Percentiles rank a stretch among this genome's conserved stretches.
Evolutionary conservation across 2,113 vertebrate species (phyloP).

Genomic region (Struthio camelus): DNA sequence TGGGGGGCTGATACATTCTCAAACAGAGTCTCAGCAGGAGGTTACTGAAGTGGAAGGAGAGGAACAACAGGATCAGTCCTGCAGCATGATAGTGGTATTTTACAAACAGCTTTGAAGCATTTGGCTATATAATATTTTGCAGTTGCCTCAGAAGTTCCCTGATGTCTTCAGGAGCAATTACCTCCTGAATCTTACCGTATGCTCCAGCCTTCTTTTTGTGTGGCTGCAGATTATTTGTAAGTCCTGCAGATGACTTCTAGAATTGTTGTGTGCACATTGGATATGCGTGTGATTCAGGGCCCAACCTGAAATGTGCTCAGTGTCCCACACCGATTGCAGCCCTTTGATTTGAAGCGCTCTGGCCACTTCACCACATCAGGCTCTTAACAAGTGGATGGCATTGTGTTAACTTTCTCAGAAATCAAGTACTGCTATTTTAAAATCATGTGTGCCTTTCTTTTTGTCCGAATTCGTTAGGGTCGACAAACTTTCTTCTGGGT

Average conservation of each 20-base stretch:
- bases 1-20: rapidly evolving
- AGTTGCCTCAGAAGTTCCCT: constrained; percentile 10
- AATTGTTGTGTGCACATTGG: not conserved
- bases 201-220: constrained; percentile 9
- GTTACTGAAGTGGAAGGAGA: not conserved
- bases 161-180: not conserved
- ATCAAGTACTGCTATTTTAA: constrained; percentile 7
- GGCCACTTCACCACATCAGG: not conserved
- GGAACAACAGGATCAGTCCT: not conserved
- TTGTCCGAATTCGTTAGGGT: constrained; percentile 13
- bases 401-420: constrained; percentile 12
- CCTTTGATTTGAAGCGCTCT: not conserved
- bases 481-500: constrained; percentile 19
- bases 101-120: not conserved
- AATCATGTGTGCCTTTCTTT: not conserved
- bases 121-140: not conserved
- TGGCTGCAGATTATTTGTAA: constrained; percentile 21
- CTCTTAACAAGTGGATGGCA: not conserved
- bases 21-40: not conserved
- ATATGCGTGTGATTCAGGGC: not conserved
- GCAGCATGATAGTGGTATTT: not conserved
- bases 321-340: not conserved
- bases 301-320: constrained; percentile 10
- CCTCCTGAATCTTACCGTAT: constrained; percentile 1
- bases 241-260: not conserved